A percentile compares a stretch with the other conserved stretches of the same genome.
phyloP scores from a whole-genome alignment of 2,888 invertebrate genomes.

The Diarsia dahlii region DNA sequence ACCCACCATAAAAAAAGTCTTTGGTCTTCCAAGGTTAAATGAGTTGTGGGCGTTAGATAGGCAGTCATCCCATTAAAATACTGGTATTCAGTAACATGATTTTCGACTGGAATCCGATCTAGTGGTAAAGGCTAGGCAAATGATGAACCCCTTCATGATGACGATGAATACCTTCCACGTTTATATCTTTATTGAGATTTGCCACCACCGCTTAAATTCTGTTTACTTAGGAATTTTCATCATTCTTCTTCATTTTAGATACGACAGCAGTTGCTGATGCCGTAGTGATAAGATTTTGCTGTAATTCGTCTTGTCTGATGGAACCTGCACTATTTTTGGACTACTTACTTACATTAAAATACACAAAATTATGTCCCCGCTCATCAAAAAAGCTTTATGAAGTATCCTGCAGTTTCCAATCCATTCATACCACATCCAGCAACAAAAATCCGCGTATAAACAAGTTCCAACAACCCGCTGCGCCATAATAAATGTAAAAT shows the following conservation, averaged over 20 bases:
- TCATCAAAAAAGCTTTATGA: background rate
- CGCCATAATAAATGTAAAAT: constrained; percentile 86
- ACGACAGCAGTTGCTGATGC: background rate
- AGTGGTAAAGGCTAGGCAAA: no score
- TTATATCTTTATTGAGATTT: background rate
- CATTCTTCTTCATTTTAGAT: background rate
- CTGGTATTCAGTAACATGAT: no score
- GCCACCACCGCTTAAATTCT: background rate
- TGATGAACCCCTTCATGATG: no score
- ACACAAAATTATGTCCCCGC: background rate
- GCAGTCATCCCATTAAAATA: no score
- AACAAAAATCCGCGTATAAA: constrained; percentile 65
- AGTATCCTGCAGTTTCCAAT: background rate
- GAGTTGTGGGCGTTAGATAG: no score
- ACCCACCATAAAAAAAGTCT: no score
- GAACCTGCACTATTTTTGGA: no score
- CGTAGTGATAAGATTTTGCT: no score
- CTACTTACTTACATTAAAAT: no score
- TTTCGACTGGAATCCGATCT: no score
- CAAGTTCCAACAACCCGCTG: constrained; percentile 84
- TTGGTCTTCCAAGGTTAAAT: no score
- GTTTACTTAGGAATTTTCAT: background rate
- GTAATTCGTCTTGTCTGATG: no score
- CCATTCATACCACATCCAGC: constrained; percentile 33
- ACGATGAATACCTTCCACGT: background rate